These are phyloP conservation scores for Graptemys geographica DNA, from an alignment of 2,797 vertebrate species.

Conservation along the genomic window DNA sequence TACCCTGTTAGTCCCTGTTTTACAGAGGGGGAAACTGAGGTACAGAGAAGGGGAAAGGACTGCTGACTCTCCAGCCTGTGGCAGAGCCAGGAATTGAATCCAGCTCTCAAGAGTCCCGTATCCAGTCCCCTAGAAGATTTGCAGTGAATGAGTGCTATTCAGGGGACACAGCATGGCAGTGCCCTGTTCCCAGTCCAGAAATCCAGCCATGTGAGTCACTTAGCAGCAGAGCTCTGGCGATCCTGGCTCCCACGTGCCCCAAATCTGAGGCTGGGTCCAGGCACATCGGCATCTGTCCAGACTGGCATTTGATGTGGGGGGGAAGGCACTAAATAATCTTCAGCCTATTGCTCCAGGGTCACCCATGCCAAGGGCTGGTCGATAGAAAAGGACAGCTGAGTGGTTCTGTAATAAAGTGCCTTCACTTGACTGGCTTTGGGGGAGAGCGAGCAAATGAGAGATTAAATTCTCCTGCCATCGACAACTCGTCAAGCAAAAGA, in stretches of 20 bases:
- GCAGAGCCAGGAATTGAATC: background rate
- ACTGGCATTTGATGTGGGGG: conserved; percentile 33
- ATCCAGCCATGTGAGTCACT: background rate
- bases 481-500: conserved; percentile 65
- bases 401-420: conserved; percentile 79
- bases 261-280: conserved; percentile 15
- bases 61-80: background rate
- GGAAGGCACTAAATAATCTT: conserved; percentile 74
- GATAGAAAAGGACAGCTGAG: conserved; percentile 79
- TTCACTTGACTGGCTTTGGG: conserved; percentile 67
- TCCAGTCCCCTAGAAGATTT: background rate
- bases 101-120: background rate
- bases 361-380: conserved; percentile 74
- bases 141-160: background rate
- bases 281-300: background rate
- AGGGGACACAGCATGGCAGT: background rate
- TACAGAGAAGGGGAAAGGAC: background rate
- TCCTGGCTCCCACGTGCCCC: background rate
- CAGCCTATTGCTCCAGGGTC: conserved; percentile 78
- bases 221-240: background rate
- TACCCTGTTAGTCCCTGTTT: background rate
- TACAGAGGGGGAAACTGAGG: background rate
- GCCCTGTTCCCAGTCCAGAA: background rate
- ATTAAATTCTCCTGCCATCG: conserved; percentile 78
- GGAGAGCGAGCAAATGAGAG: conserved; percentile 55